These are phyloP conservation scores for Nyctibius grandis DNA, from an alignment of 2,797 vertebrate species.

Conservation along the genomic window DNA sequence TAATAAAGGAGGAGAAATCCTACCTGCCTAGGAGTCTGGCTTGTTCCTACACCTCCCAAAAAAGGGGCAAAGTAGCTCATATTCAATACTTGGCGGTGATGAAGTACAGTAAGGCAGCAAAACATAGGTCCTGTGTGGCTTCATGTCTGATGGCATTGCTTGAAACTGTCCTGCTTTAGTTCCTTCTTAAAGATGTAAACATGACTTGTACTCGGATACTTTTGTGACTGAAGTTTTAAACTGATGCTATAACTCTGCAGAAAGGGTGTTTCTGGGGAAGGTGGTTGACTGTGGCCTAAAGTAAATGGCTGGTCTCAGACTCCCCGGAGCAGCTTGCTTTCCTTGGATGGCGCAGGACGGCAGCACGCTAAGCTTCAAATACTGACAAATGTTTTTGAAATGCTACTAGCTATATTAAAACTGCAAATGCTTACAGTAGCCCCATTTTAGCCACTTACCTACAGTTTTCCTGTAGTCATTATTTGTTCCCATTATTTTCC, in stretches of 20 bases:
- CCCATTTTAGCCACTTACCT: not conserved
- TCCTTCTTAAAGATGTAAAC: not conserved
- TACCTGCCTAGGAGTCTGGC: not conserved
- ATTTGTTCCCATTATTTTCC: not conserved
- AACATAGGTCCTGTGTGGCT: not conserved
- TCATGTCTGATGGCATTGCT: not conserved
- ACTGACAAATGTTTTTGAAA: not conserved
- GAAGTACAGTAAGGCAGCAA: not conserved
- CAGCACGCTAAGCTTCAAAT: not conserved
- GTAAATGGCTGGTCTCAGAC: not conserved
- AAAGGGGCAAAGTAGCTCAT: not conserved
- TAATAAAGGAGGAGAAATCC: not conserved
- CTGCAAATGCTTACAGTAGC: not conserved
- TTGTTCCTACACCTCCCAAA: not conserved
- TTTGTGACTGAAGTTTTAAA: not conserved
- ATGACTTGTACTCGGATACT: not conserved
- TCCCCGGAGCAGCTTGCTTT: conserved; percentile 1
- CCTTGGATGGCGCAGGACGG: not conserved
- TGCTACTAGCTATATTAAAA: not conserved
- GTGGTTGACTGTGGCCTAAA: not conserved
- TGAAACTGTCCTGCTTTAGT: not conserved
- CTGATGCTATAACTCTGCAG: not conserved
- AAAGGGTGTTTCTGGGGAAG: not conserved
- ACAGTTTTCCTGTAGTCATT: not conserved
- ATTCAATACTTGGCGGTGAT: not conserved